Conservation (phyloP, 2,113 vertebrate species). For the Rhea pennata region DNA sequence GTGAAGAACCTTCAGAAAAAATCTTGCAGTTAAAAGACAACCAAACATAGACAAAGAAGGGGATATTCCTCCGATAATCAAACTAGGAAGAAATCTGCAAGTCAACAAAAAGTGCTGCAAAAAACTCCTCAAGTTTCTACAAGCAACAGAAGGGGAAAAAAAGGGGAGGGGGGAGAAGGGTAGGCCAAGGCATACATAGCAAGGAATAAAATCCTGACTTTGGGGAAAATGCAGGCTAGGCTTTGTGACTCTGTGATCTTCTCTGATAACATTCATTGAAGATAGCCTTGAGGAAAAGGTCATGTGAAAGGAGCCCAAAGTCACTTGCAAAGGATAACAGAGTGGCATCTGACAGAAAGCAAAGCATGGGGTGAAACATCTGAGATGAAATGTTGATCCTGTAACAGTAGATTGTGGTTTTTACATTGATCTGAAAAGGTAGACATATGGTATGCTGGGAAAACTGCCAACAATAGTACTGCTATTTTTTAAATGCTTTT, state of each 20-base stretch:
- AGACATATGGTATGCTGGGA: slow-evolving; percentile 40
- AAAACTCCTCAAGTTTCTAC: not conserved
- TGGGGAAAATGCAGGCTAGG: not conserved
- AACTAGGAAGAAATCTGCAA: not conserved
- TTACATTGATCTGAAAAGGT: slow-evolving; percentile 46
- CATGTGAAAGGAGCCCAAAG: not conserved
- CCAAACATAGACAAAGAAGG: not conserved
- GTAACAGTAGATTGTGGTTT: not conserved
- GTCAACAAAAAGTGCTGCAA: not conserved
- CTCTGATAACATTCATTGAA: not conserved
- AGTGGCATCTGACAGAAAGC: not conserved
- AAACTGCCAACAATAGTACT: slow-evolving; percentile 25
- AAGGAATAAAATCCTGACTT: not conserved
- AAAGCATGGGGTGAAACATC: not conserved
- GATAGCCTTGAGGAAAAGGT: not conserved
- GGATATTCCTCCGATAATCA: not conserved
- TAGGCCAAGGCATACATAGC: not conserved
- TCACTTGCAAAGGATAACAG: not conserved
- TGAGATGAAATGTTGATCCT: slow-evolving; percentile 19
- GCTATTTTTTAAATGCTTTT: slow-evolving; percentile 17
- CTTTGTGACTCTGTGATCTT: rapidly evolving
- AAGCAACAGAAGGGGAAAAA: not conserved
- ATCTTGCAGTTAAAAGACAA: not conserved
- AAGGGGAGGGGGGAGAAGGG: no score
- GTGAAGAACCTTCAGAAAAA: not conserved